These are phyloP conservation scores for Anguilla anguilla DNA, from an alignment of 2,797 vertebrate genomes.

Conservation along the genomic window DNA sequence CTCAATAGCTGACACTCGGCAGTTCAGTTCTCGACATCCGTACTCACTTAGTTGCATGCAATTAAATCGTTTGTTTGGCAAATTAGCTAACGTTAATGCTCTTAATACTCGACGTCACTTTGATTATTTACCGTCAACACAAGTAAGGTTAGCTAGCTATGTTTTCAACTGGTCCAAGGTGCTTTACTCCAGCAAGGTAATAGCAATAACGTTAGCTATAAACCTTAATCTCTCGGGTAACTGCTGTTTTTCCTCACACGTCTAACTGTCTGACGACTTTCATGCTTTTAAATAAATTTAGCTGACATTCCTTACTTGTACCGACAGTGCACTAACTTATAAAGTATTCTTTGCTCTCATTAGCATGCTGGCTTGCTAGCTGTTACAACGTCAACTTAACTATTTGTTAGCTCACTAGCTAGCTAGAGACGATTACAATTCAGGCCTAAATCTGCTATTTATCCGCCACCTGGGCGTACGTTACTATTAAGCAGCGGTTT, in stretches of 20 bases:
- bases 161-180: not conserved
- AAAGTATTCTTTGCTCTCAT: not conserved
- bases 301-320: not conserved
- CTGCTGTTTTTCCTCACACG: not conserved
- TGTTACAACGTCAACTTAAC: not conserved
- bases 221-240: not conserved
- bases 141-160: not conserved
- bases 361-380: conserved; percentile 8
- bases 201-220: not conserved
- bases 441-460: not conserved
- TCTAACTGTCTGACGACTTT: not conserved
- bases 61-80: not conserved
- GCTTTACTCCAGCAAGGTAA: not conserved
- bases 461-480: not conserved
- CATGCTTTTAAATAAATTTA: not conserved
- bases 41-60: not conserved
- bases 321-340: not conserved
- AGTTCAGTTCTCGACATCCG: not conserved
- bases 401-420: not conserved
- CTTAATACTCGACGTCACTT: not conserved
- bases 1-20: not conserved
- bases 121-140: not conserved
- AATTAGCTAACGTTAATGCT: not conserved
- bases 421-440: conserved; percentile 4
- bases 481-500: not conserved